Conservation (phyloP, 2,113 vertebrate genomes). For the Stigmatopora nigra region DNA sequence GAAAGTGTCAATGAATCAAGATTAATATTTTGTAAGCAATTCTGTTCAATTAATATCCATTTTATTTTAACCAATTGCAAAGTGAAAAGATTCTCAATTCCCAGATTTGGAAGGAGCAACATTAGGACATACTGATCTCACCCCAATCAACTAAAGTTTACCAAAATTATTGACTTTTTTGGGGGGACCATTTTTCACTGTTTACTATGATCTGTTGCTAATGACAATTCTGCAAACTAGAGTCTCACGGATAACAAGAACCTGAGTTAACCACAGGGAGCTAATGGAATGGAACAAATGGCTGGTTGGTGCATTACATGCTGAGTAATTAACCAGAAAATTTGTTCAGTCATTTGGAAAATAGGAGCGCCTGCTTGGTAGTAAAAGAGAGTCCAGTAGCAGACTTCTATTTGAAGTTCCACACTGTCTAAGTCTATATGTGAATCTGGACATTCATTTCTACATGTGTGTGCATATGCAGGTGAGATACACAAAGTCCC, state of each 20-base stretch:
- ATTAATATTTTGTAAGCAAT: neutral
- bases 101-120: conserved; percentile 5
- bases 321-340: conserved; percentile 69
- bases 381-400: conserved; percentile 57
- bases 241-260: conserved; percentile 42
- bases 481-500: neutral
- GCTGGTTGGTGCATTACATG: conserved; percentile 60
- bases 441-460: conserved; percentile 10
- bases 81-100: neutral
- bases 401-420: conserved; percentile 33
- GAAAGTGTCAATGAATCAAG: neutral
- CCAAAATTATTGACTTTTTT: conserved; percentile 22
- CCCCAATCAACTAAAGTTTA: conserved; percentile 12
- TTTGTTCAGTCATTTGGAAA: conserved; percentile 67
- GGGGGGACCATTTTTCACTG: conserved; percentile 36
- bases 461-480: neutral
- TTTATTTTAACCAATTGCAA: neutral
- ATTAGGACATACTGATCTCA: conserved; percentile 8
- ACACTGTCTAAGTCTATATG: conserved; percentile 2
- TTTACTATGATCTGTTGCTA: conserved; percentile 41
- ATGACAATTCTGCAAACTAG: conserved; percentile 36
- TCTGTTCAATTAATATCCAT: neutral
- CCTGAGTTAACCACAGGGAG: conserved; percentile 41
- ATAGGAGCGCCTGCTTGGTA: conserved; percentile 57
- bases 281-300: conserved; percentile 59